These are phyloP conservation scores for Haliclona indistincta DNA, from an alignment of 37 sponge, comb jelly and placozoan species.

Conservation along the genomic window DNA sequence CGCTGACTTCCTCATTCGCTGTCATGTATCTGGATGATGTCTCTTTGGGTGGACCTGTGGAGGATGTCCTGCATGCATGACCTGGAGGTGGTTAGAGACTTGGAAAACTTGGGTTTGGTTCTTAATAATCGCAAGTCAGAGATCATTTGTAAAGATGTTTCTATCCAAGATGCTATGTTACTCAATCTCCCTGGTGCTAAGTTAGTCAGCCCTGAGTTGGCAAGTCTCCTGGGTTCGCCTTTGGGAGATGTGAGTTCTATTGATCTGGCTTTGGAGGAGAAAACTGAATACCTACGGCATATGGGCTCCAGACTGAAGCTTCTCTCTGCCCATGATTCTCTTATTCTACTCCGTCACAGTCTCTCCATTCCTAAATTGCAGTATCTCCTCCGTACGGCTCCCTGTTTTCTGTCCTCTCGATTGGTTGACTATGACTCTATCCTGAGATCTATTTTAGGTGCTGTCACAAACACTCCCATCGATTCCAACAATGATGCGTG, in stretches of 20 bases:
- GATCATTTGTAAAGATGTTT: constrained; percentile 3
- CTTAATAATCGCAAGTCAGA: background rate
- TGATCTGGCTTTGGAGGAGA: background rate
- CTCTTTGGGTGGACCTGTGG: background rate
- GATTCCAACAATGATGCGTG: constrained; percentile 23
- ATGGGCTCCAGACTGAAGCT: constrained; percentile 20
- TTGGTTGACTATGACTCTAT: constrained; percentile 1
- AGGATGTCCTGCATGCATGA: background rate
- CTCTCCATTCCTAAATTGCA: constrained; percentile 47
- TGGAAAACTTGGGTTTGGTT: background rate
- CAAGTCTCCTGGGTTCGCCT: background rate
- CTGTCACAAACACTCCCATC: constrained; percentile 14
- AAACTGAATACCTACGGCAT: background rate
- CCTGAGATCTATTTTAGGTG: constrained; percentile 13
- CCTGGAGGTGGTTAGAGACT: background rate
- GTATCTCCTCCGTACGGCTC: constrained; percentile 35
- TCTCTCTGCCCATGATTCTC: constrained; percentile 34
- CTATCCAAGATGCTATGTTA: constrained; percentile 1
- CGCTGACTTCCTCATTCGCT: background rate
- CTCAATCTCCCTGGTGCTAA: background rate
- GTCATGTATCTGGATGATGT: constrained; percentile 24
- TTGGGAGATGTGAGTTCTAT: constrained; percentile 1
- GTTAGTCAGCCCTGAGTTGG: background rate
- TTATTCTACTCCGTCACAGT: constrained; percentile 24
- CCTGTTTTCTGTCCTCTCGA: constrained; percentile 10